These are phyloP conservation scores for Artibeus jamaicensis DNA, from an alignment of 2,797 vertebrate species.

Conservation along the genomic window DNA sequence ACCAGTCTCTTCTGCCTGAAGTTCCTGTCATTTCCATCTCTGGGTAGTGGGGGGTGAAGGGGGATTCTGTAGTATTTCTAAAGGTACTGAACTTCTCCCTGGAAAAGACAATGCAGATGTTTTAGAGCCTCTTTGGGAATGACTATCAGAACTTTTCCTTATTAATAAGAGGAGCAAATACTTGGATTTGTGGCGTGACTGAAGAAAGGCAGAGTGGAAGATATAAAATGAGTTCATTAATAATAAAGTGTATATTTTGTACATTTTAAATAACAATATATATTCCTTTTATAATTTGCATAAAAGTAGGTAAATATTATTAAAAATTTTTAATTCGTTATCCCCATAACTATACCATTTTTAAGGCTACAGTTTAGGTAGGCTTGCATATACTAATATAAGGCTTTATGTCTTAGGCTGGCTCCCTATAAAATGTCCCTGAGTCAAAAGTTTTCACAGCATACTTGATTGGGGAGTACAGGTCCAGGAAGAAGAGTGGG, in stretches of 20 bases:
- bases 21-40: not conserved
- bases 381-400: not conserved
- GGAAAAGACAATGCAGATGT: not conserved
- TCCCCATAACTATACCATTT: not conserved
- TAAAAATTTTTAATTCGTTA: not conserved
- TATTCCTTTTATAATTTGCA: not conserved
- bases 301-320: not conserved
- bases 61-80: not conserved
- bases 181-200: not conserved
- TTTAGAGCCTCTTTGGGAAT: not conserved
- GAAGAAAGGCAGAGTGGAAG: not conserved
- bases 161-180: not conserved
- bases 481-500: not conserved
- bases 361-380: not conserved
- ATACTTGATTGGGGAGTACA: not conserved
- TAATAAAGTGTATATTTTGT: not conserved
- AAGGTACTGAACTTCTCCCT: not conserved
- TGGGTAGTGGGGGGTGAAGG: rapidly evolving
- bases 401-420: not conserved
- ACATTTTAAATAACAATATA: not conserved
- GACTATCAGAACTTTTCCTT: not conserved
- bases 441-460: not conserved
- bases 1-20: not conserved
- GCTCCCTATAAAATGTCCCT: not conserved
- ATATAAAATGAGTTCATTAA: not conserved